phyloP scores from a whole-genome alignment of 1,140 invertebrate species.

The Sinonovacula constricta region DNA sequence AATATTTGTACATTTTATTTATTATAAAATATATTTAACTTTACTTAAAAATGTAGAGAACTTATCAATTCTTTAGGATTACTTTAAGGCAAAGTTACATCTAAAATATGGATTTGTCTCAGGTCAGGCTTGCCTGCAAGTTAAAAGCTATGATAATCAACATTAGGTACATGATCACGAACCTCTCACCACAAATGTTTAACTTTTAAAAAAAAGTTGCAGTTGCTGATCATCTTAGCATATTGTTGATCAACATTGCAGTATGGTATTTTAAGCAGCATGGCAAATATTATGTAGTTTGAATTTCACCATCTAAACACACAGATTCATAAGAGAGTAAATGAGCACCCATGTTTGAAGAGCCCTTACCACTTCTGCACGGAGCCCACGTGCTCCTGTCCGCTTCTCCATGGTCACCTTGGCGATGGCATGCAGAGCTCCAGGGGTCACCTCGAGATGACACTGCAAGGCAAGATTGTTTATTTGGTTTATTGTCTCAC shows the following conservation, averaged over 20 bases:
- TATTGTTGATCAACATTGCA: neutral
- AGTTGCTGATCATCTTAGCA: neutral
- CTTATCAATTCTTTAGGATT: neutral
- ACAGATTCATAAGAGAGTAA: neutral
- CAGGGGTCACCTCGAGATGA: constrained; percentile 92
- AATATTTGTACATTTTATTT: constrained; percentile 40
- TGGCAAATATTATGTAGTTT: no score
- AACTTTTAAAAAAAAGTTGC: no score
- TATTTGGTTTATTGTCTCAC: no score
- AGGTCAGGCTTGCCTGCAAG: neutral
- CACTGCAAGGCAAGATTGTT: no score
- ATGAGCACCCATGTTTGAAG: neutral
- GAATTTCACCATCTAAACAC: no score
- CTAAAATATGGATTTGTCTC: neutral
- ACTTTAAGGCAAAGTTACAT: no score
- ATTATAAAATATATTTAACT: neutral
- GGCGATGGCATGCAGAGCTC: constrained; percentile 93
- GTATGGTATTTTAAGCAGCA: neutral
- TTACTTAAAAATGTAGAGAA: neutral
- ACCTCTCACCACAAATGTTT: no score
- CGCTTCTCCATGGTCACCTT: constrained; percentile 94
- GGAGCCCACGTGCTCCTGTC: constrained; percentile 95
- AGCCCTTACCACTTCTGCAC: constrained; percentile 92
- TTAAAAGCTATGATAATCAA: no score
- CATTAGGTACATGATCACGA: neutral